Conservation (phyloP, 2,888 invertebrate species). For the Argyresthia albistria region DNA sequence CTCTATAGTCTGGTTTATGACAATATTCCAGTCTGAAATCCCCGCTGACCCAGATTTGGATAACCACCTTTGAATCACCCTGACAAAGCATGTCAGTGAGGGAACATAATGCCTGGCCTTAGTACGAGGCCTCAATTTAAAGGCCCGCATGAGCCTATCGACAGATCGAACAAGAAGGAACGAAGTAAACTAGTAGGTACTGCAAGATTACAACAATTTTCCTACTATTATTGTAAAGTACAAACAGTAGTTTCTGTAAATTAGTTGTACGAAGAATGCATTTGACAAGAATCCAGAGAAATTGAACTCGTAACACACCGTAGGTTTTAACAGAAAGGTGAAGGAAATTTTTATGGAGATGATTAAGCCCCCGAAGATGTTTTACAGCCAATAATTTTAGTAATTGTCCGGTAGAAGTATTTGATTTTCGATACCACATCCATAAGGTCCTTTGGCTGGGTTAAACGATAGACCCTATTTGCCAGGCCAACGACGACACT, state of each 20-base stretch:
- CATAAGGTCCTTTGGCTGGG: neutral
- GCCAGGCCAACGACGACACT: slow-evolving; percentile 42
- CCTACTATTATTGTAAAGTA: too few relatives aligned
- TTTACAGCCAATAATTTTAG: too few relatives aligned
- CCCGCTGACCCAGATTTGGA: slow-evolving; percentile 51
- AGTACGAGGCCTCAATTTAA: slow-evolving; percentile 48
- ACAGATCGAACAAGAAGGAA: slow-evolving; percentile 28
- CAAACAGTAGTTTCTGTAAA: too few relatives aligned
- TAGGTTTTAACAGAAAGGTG: too few relatives aligned
- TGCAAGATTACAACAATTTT: neutral
- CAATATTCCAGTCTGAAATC: neutral
- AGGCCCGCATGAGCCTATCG: slow-evolving; percentile 50
- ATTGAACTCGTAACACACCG: too few relatives aligned
- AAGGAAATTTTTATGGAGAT: too few relatives aligned
- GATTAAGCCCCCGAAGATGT: too few relatives aligned
- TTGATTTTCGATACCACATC: too few relatives aligned
- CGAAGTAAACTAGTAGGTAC: slow-evolving; percentile 14
- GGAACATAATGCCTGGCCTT: slow-evolving; percentile 48
- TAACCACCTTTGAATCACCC: slow-evolving; percentile 54
- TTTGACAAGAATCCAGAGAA: too few relatives aligned
- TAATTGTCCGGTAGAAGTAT: too few relatives aligned
- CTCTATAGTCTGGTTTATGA: too few relatives aligned
- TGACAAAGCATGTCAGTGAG: slow-evolving; percentile 60
- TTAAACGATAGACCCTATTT: slow-evolving; percentile 45
- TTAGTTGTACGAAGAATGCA: too few relatives aligned